phyloP scores from a whole-genome alignment of 2,113 vertebrate genomes.

The Nibea coibor region DNA sequence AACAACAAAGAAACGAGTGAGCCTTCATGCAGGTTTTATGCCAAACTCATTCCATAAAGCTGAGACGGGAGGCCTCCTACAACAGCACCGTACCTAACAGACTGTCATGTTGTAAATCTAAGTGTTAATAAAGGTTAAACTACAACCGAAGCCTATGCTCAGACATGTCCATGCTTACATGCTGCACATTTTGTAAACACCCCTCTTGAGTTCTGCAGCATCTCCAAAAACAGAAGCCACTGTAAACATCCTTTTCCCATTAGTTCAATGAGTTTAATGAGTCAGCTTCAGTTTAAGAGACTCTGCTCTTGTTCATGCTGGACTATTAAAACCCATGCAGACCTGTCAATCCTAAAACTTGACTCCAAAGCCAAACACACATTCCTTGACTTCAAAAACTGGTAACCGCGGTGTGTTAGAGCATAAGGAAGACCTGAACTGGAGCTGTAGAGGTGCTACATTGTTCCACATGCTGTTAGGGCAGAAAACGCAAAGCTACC shows the following conservation, averaged over 20 bases:
- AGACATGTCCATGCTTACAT: slow-evolving; percentile 49
- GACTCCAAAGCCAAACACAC: slow-evolving; percentile 10
- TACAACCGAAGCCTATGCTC: not conserved
- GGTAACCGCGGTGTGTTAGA: not conserved
- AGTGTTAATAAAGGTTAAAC: slow-evolving; percentile 13
- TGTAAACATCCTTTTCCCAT: not conserved
- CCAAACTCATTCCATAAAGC: slow-evolving; percentile 57
- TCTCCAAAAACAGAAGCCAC: slow-evolving; percentile 9
- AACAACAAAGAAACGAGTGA: slow-evolving; percentile 5
- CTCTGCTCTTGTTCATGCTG: slow-evolving; percentile 12
- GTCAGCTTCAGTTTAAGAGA: not conserved
- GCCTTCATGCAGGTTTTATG: slow-evolving; percentile 61
- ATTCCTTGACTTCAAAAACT: not conserved
- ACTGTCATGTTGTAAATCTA: not conserved
- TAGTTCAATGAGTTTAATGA: not conserved
- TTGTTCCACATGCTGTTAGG: slow-evolving; percentile 67
- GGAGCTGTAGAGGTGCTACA: slow-evolving; percentile 5
- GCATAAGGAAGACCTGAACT: not conserved
- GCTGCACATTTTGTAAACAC: not conserved
- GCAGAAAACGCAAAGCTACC: slow-evolving; percentile 23
- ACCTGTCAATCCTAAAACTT: not conserved
- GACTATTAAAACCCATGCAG: slow-evolving; percentile 38
- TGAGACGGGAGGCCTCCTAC: slow-evolving; percentile 35
- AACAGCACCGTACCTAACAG: not conserved
- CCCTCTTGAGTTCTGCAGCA: not conserved